A percentile compares a stretch with the other conserved stretches of the same genome.
Conservation (phyloP, 2,113 vertebrate genomes). For the Galeopterus variegatus region DNA sequence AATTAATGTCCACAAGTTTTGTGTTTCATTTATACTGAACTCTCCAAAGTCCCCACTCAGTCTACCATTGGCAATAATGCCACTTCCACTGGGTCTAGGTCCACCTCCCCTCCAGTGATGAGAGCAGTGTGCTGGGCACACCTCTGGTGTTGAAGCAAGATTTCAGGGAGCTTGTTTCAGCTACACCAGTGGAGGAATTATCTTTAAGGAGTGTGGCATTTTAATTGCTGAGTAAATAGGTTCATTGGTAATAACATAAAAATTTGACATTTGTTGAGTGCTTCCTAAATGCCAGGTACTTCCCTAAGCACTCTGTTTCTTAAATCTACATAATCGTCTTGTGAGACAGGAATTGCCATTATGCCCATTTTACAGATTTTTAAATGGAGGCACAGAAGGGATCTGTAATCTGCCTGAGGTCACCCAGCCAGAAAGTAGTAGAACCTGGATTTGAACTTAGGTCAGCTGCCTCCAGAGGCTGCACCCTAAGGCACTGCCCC, state of each 20-base stretch:
- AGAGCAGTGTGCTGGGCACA: rapidly evolving
- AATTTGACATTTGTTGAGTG: rapidly evolving
- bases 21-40: neutral
- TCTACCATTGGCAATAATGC: no score
- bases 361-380: neutral
- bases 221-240: neutral
- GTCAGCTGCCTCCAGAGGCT: neutral
- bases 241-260: neutral
- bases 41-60: neutral
- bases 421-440: neutral
- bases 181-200: neutral
- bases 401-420: neutral
- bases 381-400: neutral
- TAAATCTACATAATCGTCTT: neutral
- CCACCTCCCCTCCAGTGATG: rapidly evolving
- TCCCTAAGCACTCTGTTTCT: neutral
- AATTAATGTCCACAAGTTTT: neutral
- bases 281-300: no score
- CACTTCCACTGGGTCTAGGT: neutral
- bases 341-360: neutral
- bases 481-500: rapidly evolving
- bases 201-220: neutral
- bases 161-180: neutral
- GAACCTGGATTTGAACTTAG: neutral
- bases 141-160: neutral